These are phyloP conservation scores for Spondyliosoma cantharus DNA, from an alignment of 2,797 vertebrate species.

Conservation along the genomic window DNA sequence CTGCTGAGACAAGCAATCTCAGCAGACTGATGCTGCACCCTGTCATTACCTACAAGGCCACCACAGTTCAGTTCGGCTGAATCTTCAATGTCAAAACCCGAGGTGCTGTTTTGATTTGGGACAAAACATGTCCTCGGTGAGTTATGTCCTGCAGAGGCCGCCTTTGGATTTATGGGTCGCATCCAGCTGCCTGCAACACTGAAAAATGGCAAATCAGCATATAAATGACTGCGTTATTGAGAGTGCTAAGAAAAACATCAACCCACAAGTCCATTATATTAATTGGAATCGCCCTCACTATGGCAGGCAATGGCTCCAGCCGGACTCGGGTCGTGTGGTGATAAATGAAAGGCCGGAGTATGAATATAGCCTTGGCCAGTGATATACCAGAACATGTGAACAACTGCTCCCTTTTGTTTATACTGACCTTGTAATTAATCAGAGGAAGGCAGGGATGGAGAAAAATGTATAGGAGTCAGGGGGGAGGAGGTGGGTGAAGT, in stretches of 20 bases:
- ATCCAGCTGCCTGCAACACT: conserved; percentile 65
- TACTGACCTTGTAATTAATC: conserved; percentile 85
- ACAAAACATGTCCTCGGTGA: conserved; percentile 76
- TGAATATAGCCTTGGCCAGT: conserved; percentile 77
- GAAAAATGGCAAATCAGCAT: conserved; percentile 82
- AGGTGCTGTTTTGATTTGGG: conserved; percentile 75
- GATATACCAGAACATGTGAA: conserved; percentile 73
- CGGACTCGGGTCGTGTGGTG: conserved; percentile 66
- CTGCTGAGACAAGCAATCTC: conserved; percentile 73
- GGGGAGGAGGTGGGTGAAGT: conserved; percentile 38
- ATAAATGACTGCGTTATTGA: conserved; percentile 81
- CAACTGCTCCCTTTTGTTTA: conserved; percentile 84
- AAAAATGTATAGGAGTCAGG: conserved; percentile 68
- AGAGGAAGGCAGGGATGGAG: conserved; percentile 54
- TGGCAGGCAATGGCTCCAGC: conserved; percentile 63
- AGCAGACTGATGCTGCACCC: conserved; percentile 53
- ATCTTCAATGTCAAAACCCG: conserved; percentile 76
- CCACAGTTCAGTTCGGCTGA: conserved; percentile 56
- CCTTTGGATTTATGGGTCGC: conserved; percentile 73
- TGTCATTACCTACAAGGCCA: conserved; percentile 67
- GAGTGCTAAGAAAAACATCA: conserved; percentile 76
- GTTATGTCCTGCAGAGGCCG: conserved; percentile 62
- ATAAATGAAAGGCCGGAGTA: conserved; percentile 80
- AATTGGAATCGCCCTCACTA: conserved; percentile 78
- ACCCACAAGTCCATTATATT: conserved; percentile 83